A percentile compares a stretch with the other conserved stretches of the same genome.
These are phyloP conservation scores for Pseudococcus longispinus DNA, from an alignment of 2,888 invertebrate species.

Conservation along the genomic window DNA sequence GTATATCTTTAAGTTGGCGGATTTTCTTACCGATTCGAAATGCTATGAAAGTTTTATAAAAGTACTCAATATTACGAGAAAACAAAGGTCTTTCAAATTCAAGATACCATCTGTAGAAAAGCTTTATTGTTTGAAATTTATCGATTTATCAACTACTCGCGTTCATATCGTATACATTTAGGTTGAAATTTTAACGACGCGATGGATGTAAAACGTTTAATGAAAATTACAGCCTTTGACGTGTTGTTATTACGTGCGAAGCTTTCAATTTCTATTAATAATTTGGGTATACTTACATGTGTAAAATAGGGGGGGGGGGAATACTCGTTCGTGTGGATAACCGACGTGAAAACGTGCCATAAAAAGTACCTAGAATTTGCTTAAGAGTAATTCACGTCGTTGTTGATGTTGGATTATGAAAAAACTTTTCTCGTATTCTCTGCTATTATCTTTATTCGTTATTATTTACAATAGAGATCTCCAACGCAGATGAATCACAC, in stretches of 20 bases:
- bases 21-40: neutral
- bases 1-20: neutral
- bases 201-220: neutral
- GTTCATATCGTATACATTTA: neutral
- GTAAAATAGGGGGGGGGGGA: neutral
- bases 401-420: neutral
- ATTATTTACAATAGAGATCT: neutral
- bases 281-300: neutral
- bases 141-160: neutral
- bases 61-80: neutral
- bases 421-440: neutral
- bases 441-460: neutral
- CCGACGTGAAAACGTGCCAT: neutral
- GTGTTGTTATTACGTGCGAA: neutral
- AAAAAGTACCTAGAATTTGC: neutral
- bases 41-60: neutral
- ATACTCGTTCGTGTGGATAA: neutral
- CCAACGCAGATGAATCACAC: neutral
- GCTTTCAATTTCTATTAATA: neutral
- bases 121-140: neutral
- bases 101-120: neutral
- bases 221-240: too few relatives aligned
- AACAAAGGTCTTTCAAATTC: neutral
- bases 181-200: neutral
- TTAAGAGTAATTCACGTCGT: neutral